Percentiles rank a stretch among this genome's conserved stretches.
These are phyloP conservation scores for Protobothrops flavoviridis DNA, from an alignment of 2,113 vertebrate genomes.

Conservation along the genomic window DNA sequence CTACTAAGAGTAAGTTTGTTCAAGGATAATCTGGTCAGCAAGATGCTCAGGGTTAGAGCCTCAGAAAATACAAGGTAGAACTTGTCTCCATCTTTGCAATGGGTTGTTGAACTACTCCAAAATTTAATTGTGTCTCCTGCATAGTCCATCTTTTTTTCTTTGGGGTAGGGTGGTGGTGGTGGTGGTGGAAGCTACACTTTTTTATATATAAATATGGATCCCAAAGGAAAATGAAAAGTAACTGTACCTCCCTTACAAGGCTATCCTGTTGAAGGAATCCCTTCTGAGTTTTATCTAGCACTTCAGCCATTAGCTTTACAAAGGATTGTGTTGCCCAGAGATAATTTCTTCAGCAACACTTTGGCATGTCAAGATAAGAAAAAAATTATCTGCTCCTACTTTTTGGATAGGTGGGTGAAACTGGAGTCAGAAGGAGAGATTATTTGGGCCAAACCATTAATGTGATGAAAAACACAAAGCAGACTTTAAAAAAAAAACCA, in stretches of 20 bases:
- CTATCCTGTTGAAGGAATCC: conserved; percentile 54
- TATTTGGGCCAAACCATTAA: background rate
- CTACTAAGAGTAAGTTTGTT: background rate
- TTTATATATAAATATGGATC: conserved; percentile 15
- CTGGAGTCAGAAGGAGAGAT: conserved; percentile 31
- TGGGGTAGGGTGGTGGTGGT: background rate
- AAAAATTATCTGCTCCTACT: conserved; percentile 41
- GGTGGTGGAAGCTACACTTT: conserved; percentile 29
- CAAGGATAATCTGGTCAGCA: background rate
- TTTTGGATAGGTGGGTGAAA: conserved; percentile 10
- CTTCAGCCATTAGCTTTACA: conserved; percentile 65
- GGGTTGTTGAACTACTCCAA: conserved; percentile 3
- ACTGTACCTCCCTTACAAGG: conserved; percentile 40
- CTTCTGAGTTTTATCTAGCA: conserved; percentile 59
- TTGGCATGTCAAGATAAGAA: conserved; percentile 66
- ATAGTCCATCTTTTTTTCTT: conserved; percentile 23
- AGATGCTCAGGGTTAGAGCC: background rate
- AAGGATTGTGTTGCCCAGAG: conserved; percentile 63
- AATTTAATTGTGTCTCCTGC: background rate
- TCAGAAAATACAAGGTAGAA: conserved; percentile 1
- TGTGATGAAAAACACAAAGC: background rate
- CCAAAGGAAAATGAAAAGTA: conserved; percentile 36
- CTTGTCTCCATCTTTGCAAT: conserved; percentile 24
- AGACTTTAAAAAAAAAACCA: background rate
- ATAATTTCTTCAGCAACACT: conserved; percentile 69